phyloP scores from a whole-genome alignment of 2,113 vertebrate species.

The Willisornis vidua region DNA sequence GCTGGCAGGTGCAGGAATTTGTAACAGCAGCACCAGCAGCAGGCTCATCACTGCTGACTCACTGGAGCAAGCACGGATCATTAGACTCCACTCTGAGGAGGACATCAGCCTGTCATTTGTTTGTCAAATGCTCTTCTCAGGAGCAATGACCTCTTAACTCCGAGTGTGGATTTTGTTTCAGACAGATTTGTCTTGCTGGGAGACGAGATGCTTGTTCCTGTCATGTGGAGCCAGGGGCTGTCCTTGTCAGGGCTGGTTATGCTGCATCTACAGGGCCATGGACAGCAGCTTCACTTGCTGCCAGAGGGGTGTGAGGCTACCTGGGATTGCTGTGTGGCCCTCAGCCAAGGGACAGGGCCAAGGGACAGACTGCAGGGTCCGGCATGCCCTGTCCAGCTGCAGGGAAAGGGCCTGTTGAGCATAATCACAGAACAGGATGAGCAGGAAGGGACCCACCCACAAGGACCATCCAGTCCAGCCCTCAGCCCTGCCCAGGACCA shows the following conservation, averaged over 20 bases:
- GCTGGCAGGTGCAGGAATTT: background rate
- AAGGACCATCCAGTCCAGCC: background rate
- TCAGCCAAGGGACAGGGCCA: background rate
- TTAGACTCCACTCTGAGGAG: background rate
- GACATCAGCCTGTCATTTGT: background rate
- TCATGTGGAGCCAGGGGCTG: background rate
- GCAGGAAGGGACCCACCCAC: background rate
- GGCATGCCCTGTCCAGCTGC: accelerated
- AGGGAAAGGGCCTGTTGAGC: background rate
- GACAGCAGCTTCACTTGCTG: background rate
- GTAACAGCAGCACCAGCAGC: background rate
- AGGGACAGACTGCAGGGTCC: background rate
- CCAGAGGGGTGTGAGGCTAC: background rate
- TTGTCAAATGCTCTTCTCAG: background rate
- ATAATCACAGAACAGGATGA: background rate
- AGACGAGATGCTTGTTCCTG: background rate
- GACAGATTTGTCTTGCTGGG: background rate
- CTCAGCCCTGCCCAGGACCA: background rate
- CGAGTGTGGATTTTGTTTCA: background rate
- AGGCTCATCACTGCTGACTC: background rate
- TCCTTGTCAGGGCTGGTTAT: background rate
- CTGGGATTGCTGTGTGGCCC: background rate
- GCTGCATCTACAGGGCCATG: background rate
- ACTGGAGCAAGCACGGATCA: background rate
- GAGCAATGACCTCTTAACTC: background rate